A percentile compares a stretch with the other conserved stretches of the same genome.
Conservation (phyloP, 92 coral and sea anemone species). For the Nematostella vectensis region DNA sequence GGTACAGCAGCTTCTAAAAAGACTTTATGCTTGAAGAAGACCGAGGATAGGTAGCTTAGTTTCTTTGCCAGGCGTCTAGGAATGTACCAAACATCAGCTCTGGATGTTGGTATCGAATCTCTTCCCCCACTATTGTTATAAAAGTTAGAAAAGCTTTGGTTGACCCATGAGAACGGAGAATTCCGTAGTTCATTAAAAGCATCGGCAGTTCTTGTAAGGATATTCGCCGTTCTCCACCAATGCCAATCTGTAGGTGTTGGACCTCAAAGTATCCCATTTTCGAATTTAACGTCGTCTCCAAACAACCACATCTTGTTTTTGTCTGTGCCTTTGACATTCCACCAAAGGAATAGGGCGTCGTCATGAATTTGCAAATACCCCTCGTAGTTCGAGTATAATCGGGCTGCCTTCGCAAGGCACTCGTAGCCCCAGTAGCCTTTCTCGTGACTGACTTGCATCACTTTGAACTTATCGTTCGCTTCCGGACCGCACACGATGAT, state of each 20-base stretch:
- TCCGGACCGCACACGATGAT: neutral
- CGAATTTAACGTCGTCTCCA: neutral
- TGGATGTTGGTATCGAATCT: neutral
- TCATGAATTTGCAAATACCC: neutral
- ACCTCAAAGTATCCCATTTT: neutral
- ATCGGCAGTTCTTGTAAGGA: neutral
- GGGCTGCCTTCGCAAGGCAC: neutral
- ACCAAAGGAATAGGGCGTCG: neutral
- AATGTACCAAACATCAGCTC: neutral
- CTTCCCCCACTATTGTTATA: neutral
- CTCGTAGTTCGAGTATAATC: neutral
- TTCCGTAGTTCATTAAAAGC: neutral
- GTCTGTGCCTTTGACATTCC: neutral
- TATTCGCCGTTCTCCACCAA: neutral
- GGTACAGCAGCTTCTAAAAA: neutral
- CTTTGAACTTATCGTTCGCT: neutral
- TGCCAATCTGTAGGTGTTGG: neutral
- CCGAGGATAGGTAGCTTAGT: neutral
- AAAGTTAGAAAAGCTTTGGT: neutral
- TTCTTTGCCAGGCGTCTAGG: neutral
- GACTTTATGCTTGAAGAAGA: too few relatives aligned
- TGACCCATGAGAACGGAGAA: neutral
- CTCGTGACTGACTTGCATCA: neutral
- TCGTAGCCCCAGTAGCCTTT: constrained; percentile 1
- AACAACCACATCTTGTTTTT: neutral